Conservation (phyloP, 1,140 invertebrate species). For the Leptopilina boulardi region DNA sequence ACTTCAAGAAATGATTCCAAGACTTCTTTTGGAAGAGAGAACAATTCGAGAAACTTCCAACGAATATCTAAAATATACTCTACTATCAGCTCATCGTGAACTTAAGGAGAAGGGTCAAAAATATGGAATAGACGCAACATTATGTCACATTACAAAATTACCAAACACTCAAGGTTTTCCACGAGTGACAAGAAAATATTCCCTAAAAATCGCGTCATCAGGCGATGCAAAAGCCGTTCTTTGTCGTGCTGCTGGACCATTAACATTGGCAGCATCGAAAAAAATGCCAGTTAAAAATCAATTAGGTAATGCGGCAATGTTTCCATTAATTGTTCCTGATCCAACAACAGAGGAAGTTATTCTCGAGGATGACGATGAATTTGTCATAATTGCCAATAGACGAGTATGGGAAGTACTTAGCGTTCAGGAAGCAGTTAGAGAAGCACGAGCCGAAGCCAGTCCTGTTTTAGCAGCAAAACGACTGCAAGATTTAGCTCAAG, state of each 20-base stretch:
- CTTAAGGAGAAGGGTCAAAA: constrained; percentile 83
- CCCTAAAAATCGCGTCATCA: constrained; percentile 83
- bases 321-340: constrained; percentile 83
- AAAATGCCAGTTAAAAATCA: constrained; percentile 71
- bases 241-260: constrained; percentile 79
- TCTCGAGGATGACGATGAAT: constrained; percentile 88
- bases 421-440: constrained; percentile 84
- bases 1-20: constrained; percentile 84
- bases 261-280: constrained; percentile 76
- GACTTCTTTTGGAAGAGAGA: constrained; percentile 85
- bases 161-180: constrained; percentile 70
- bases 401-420: constrained; percentile 87
- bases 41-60: constrained; percentile 86
- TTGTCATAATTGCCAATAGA: constrained; percentile 87
- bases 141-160: constrained; percentile 83
- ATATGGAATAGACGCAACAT: constrained; percentile 82
- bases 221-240: constrained; percentile 85
- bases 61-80: constrained; percentile 90
- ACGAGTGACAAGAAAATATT: constrained; percentile 69
- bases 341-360: constrained; percentile 83
- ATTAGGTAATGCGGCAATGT: constrained; percentile 80
- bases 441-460: constrained; percentile 85
- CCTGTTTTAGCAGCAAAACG: constrained; percentile 87
- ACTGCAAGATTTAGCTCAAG: constrained; percentile 87
- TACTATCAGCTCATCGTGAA: constrained; percentile 85